These are phyloP conservation scores for Temnothorax nylanderi DNA, from an alignment of 1,140 invertebrate species.

Conservation along the genomic window DNA sequence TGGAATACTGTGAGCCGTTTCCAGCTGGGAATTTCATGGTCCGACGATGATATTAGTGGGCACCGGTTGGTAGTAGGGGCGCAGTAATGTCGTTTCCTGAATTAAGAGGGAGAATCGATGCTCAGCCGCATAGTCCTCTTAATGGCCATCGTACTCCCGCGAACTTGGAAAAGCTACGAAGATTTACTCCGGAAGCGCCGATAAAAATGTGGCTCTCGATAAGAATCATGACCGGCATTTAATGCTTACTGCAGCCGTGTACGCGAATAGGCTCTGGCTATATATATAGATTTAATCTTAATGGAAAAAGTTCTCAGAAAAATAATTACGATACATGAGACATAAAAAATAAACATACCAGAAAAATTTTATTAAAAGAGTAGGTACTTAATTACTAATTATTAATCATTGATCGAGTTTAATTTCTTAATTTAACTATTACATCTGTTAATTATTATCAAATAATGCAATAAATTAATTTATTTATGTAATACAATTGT, in stretches of 20 bases:
- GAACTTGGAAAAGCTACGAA: slow-evolving; percentile 30
- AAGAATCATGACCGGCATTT: slow-evolving; percentile 20
- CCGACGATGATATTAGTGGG: slow-evolving; percentile 78
- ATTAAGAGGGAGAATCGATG: slow-evolving; percentile 73
- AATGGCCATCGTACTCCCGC: slow-evolving; percentile 25
- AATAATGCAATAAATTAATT: slow-evolving; percentile 6
- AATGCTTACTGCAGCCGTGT: not conserved
- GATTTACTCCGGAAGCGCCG: not conserved
- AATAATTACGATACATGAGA: not conserved
- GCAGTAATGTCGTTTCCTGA: slow-evolving; percentile 71
- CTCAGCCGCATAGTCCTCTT: slow-evolving; percentile 22
- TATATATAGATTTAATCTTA: slow-evolving; percentile 25
- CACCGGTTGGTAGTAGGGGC: slow-evolving; percentile 25
- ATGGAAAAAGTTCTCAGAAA: not conserved
- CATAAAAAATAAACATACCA: not conserved
- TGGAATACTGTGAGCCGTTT: slow-evolving; percentile 78
- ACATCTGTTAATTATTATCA: not conserved
- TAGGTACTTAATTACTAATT: not conserved
- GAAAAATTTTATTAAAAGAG: not conserved
- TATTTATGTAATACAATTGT: slow-evolving; percentile 8
- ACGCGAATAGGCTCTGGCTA: not conserved
- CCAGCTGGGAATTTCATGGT: slow-evolving; percentile 80
- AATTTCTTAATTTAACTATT: slow-evolving; percentile 2
- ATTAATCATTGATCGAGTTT: not conserved
- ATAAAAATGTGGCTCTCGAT: slow-evolving; percentile 28